Percentiles rank a stretch among this genome's conserved stretches.
phyloP scores from a whole-genome alignment of 2,888 invertebrate genomes.

The Ennomos quercinarius region DNA sequence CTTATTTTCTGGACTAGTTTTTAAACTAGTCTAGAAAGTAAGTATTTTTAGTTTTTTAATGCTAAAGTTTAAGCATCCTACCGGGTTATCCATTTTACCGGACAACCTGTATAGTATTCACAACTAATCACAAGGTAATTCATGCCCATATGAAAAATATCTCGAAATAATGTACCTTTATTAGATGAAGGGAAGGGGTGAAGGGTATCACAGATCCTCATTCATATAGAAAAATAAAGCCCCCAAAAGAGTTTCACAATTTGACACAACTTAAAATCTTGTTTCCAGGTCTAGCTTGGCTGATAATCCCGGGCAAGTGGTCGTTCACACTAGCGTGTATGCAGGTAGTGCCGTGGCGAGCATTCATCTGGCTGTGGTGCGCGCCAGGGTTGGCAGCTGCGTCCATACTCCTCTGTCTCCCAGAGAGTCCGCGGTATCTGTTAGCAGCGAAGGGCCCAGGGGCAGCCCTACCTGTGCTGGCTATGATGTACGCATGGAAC shows the following conservation, averaged over 20 bases:
- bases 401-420: slow-evolving; percentile 83
- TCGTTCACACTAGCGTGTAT: slow-evolving; percentile 71
- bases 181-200: slow-evolving; percentile 2
- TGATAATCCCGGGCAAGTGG: slow-evolving; percentile 87
- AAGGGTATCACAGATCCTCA: background rate
- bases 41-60: too few relatives aligned
- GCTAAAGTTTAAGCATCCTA: too few relatives aligned
- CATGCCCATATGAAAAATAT: background rate
- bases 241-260: too few relatives aligned
- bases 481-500: slow-evolving; percentile 84
- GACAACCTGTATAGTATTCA: too few relatives aligned
- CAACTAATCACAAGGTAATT: too few relatives aligned
- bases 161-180: slow-evolving; percentile 13
- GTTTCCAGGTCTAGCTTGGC: slow-evolving; percentile 87
- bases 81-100: too few relatives aligned
- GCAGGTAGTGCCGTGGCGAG: slow-evolving; percentile 89
- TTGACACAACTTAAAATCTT: background rate
- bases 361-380: slow-evolving; percentile 88
- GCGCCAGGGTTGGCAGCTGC: slow-evolving; percentile 87
- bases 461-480: slow-evolving; percentile 86
- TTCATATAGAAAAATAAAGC: background rate
- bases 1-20: too few relatives aligned
- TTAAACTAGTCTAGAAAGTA: too few relatives aligned
- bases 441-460: slow-evolving; percentile 86
- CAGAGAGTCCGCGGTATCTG: slow-evolving; percentile 92